Evolutionary conservation across 2,888 invertebrate genomes (phyloP).

Genomic region (Acleris cristana): DNA sequence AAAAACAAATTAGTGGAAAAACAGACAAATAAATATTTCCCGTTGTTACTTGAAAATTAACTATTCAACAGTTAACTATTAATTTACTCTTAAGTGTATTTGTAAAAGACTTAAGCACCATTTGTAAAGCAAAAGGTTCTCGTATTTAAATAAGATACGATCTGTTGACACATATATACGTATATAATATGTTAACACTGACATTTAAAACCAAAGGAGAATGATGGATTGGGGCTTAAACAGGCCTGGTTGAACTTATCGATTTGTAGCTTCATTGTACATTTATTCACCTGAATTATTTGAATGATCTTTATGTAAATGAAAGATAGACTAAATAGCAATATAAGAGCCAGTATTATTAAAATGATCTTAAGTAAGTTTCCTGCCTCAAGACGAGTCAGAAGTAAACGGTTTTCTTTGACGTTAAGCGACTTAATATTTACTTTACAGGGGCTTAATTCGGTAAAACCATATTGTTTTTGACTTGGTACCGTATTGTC

Average conservation of each 20-base stretch:
- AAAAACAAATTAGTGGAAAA: too few species aligned
- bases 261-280: too few species aligned
- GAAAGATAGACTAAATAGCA: too few species aligned
- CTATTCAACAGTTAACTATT: background rate
- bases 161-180: conserved; percentile 46
- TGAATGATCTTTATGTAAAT: background rate
- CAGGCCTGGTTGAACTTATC: conserved; percentile 1
- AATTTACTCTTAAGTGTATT: background rate
- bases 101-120: conserved; percentile 10
- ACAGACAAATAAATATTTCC: background rate
- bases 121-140: conserved; percentile 23
- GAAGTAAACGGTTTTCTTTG: too few species aligned
- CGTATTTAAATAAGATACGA: conserved; percentile 51
- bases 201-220: conserved; percentile 50
- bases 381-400: too few species aligned
- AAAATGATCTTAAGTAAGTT: too few species aligned
- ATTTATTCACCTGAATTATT: background rate
- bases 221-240: conserved; percentile 42
- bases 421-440: too few species aligned
- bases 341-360: too few species aligned
- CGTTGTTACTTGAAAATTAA: conserved; percentile 5
- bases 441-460: too few species aligned
- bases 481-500: too few species aligned
- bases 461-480: too few species aligned
- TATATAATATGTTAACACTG: conserved; percentile 44